Evolutionary conservation across 2,113 vertebrate genomes (phyloP).

Genomic region (Misgurnus anguillicaudatus): DNA sequence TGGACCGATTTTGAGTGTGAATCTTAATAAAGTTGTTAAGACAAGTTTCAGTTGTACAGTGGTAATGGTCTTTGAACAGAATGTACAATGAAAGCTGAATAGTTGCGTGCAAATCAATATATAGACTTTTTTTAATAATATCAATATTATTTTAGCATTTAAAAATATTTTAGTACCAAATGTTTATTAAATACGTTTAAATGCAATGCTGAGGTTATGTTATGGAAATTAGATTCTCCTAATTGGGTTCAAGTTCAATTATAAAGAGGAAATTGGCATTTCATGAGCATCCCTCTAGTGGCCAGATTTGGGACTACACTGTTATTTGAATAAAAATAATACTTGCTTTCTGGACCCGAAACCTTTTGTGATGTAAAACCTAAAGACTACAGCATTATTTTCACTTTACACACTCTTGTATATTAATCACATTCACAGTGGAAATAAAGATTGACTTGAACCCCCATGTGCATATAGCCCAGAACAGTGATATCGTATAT

Average conservation of each 20-base stretch:
- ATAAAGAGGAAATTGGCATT: neutral
- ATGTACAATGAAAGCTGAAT: neutral
- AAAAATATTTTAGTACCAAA: too few relatives aligned
- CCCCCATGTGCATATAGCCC: too few relatives aligned
- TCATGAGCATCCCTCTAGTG: neutral
- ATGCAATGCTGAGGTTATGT: neutral
- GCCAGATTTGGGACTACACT: neutral
- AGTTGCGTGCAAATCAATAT: too few relatives aligned
- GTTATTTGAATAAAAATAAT: neutral
- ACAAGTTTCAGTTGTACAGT: constrained; percentile 35
- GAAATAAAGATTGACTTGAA: too few relatives aligned
- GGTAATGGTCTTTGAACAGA: constrained; percentile 13
- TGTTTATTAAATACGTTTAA: neutral
- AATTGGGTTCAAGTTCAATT: neutral
- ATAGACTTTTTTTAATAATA: too few relatives aligned
- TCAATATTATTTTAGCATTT: too few relatives aligned
- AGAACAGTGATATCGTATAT: too few relatives aligned
- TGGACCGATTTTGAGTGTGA: constrained; percentile 70
- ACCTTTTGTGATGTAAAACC: neutral
- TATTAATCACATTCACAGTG: too few relatives aligned
- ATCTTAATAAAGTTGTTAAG: constrained; percentile 49
- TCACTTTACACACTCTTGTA: too few relatives aligned
- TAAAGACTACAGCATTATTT: neutral
- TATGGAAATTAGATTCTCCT: neutral
- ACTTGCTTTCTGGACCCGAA: neutral